A percentile compares a stretch with the other conserved stretches of the same genome.
phyloP scores from a whole-genome alignment of 2,113 vertebrate species.

The Bos indicus region DNA sequence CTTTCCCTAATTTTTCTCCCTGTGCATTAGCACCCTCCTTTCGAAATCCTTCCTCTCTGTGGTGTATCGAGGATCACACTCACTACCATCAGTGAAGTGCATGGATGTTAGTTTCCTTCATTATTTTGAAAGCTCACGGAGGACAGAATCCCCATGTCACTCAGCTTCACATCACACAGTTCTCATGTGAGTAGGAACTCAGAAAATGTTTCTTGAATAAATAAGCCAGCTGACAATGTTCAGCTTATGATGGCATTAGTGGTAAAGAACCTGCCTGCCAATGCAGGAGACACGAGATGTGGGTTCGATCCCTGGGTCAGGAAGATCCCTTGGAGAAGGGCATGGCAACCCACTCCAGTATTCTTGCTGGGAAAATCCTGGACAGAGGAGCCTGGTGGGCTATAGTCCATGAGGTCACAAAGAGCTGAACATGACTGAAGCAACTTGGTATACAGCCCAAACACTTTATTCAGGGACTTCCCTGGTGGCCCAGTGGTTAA shows the following conservation, averaged over 20 bases:
- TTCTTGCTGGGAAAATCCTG: neutral
- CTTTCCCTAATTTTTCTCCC: neutral
- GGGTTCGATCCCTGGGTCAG: neutral
- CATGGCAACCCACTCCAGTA: neutral
- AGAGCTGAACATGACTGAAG: neutral
- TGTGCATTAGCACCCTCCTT: neutral
- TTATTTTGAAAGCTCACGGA: neutral
- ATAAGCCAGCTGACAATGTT: neutral
- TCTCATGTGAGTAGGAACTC: neutral
- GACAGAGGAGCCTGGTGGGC: neutral
- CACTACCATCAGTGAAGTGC: too few relatives aligned
- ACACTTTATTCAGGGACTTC: neutral
- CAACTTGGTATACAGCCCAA: neutral
- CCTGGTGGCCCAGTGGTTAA: neutral
- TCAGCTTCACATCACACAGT: neutral
- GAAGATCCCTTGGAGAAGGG: neutral
- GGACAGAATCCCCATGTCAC: neutral
- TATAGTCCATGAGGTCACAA: neutral
- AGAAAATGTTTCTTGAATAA: neutral
- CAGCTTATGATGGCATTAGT: neutral
- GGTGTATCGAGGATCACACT: too few relatives aligned
- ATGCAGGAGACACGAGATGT: neutral
- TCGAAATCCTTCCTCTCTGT: neutral
- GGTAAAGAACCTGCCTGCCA: neutral
- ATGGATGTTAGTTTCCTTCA: neutral